Conservation (phyloP, 2,888 invertebrate genomes). For the Melipona beecheii region DNA sequence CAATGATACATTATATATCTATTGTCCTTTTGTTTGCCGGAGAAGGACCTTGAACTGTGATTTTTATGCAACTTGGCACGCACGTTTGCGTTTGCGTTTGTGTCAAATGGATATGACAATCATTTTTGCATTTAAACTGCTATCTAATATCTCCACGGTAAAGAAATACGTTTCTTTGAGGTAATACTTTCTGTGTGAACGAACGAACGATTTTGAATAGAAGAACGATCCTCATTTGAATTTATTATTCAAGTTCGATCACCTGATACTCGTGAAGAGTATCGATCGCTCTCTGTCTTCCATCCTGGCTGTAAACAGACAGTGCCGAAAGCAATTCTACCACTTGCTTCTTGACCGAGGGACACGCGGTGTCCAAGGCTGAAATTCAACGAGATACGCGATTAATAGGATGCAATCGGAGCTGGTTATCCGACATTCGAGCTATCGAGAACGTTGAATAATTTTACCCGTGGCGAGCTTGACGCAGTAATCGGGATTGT, state of each 20-base stretch:
- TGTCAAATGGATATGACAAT: conserved; percentile 9
- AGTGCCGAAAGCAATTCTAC: conserved; percentile 97
- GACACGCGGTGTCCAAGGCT: conserved; percentile 95
- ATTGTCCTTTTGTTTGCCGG: conserved; percentile 53
- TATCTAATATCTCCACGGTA: background rate
- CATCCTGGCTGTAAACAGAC: conserved; percentile 96
- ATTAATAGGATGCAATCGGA: conserved; percentile 48
- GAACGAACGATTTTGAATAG: background rate
- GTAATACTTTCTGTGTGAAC: background rate
- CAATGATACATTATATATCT: background rate
- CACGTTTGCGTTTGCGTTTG: conserved; percentile 7
- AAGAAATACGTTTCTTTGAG: background rate
- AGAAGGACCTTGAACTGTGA: conserved; percentile 66
- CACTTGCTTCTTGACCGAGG: conserved; percentile 97
- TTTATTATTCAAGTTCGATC: conserved; percentile 29
- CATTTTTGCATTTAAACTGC: conserved; percentile 36
- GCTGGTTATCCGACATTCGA: background rate
- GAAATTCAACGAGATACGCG: conserved; percentile 88
- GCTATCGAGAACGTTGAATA: conserved; percentile 17
- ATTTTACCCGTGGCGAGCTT: conserved; percentile 92
- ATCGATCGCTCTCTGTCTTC: conserved; percentile 93
- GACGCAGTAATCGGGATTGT: conserved; percentile 95
- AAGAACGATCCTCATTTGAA: background rate
- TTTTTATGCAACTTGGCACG: conserved; percentile 57
- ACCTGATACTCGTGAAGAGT: conserved; percentile 97